Evolutionary conservation across 2,113 vertebrate genomes (phyloP).

Genomic region (Anguilla japonica): DNA sequence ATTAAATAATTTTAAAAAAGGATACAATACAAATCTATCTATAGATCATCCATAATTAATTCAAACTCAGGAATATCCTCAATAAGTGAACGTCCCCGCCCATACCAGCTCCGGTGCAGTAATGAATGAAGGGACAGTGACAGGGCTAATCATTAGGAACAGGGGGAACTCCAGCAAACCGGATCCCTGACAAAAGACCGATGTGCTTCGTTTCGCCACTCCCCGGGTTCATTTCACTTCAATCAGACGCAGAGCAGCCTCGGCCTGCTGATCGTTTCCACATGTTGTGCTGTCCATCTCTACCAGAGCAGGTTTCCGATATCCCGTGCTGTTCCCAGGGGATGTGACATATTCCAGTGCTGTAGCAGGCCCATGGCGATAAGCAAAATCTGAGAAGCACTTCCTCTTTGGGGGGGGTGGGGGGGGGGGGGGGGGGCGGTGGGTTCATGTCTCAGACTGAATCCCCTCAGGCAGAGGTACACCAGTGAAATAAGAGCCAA

Average conservation of each 20-base stretch:
- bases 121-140: not conserved
- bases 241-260: conserved; percentile 31
- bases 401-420: not conserved
- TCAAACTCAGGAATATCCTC: not conserved
- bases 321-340: not conserved
- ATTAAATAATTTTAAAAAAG: not conserved
- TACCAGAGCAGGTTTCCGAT: conserved; percentile 14
- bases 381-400: not conserved
- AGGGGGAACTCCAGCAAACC: not conserved
- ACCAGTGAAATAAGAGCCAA: not conserved
- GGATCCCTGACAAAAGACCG: conserved; percentile 19
- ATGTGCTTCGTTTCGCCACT: not conserved
- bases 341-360: not conserved
- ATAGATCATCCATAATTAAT: not conserved
- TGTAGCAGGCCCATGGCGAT: not conserved
- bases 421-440: too few relatives aligned
- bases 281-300: conserved; percentile 37
- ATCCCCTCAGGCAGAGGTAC: not conserved
- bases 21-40: not conserved
- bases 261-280: conserved; percentile 55
- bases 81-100: not conserved
- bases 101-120: not conserved
- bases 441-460: not conserved
- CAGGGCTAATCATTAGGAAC: not conserved
- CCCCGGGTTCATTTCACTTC: conserved; percentile 42